A percentile compares a stretch with the other conserved stretches of the same genome.
Evolutionary conservation across 2,113 vertebrate genomes (phyloP).

Genomic region (Rallus limicola): DNA sequence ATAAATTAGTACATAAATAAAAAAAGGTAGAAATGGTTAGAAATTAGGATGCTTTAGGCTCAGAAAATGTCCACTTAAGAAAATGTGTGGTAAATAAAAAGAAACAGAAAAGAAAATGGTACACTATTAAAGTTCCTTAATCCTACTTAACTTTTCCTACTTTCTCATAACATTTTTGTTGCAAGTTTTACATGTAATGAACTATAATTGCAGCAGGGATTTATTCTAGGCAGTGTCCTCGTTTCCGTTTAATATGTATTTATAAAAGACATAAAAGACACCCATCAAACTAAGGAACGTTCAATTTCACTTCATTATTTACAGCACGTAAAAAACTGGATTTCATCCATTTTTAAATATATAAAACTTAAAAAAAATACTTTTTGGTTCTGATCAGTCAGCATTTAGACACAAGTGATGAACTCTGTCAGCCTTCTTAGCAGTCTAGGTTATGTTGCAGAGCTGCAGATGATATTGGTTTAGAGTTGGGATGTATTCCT

Average conservation of each 20-base stretch:
- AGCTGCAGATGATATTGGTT: not conserved
- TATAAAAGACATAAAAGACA: not conserved
- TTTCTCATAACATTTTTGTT: not conserved
- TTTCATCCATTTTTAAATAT: not conserved
- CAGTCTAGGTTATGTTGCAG: not conserved
- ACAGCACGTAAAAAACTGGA: not conserved
- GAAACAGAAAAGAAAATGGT: not conserved
- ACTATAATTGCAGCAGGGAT: not conserved
- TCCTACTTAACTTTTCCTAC: not conserved
- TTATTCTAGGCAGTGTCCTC: not conserved
- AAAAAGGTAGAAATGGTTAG: not conserved
- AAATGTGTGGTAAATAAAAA: not conserved
- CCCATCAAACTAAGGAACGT: not conserved
- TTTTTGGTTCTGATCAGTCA: not conserved
- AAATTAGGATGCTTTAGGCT: rapidly evolving
- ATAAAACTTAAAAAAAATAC: not conserved
- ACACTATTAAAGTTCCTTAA: not conserved
- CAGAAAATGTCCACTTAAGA: not conserved
- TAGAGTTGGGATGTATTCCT: not conserved
- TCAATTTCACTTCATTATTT: not conserved
- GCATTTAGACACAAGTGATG: not conserved
- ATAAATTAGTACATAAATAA: not conserved
- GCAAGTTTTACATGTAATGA: not conserved
- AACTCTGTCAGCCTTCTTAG: not conserved
- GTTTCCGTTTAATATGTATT: not conserved